phyloP scores from a whole-genome alignment of 2,113 vertebrate genomes.

The Rhabdornis inornatus region DNA sequence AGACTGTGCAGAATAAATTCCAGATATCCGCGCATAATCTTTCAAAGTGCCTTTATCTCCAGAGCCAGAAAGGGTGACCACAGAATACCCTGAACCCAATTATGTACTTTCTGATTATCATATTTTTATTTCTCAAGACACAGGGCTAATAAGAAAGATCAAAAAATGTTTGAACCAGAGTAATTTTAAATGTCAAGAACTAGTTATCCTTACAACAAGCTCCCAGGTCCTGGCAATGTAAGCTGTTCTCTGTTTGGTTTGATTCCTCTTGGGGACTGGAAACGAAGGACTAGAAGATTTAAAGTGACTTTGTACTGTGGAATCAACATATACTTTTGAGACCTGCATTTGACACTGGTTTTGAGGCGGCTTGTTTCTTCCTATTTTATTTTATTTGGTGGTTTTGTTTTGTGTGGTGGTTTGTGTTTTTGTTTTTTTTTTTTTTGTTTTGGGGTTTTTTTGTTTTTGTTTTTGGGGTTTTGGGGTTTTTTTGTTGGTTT shows the following conservation, averaged over 20 bases:
- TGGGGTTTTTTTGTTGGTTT: neutral
- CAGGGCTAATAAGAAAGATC: slow-evolving; percentile 47
- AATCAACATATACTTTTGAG: neutral
- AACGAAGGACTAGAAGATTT: neutral
- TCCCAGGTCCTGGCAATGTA: slow-evolving; percentile 2
- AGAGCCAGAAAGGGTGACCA: slow-evolving; percentile 19
- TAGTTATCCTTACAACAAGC: slow-evolving; percentile 43
- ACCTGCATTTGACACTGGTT: neutral
- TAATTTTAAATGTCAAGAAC: slow-evolving; percentile 61
- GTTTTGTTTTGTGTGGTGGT: too few species aligned
- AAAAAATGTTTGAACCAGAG: slow-evolving; percentile 52
- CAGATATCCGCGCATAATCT: slow-evolving; percentile 34
- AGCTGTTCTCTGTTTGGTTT: slow-evolving; percentile 45
- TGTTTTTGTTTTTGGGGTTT: too few species aligned
- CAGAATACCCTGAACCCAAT: slow-evolving; percentile 52
- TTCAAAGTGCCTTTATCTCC: slow-evolving; percentile 41
- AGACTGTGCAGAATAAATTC: slow-evolving; percentile 55
- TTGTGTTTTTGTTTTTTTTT: too few species aligned
- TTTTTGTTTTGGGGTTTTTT: too few species aligned
- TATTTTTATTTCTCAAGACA: slow-evolving; percentile 59
- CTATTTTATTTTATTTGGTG: neutral
- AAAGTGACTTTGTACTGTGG: slow-evolving; percentile 12
- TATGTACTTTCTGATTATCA: slow-evolving; percentile 36
- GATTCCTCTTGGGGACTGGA: slow-evolving; percentile 30
- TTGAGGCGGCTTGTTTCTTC: neutral